Conservation (phyloP, 2,797 vertebrate species). For the Gobionotothen gibberifrons region DNA sequence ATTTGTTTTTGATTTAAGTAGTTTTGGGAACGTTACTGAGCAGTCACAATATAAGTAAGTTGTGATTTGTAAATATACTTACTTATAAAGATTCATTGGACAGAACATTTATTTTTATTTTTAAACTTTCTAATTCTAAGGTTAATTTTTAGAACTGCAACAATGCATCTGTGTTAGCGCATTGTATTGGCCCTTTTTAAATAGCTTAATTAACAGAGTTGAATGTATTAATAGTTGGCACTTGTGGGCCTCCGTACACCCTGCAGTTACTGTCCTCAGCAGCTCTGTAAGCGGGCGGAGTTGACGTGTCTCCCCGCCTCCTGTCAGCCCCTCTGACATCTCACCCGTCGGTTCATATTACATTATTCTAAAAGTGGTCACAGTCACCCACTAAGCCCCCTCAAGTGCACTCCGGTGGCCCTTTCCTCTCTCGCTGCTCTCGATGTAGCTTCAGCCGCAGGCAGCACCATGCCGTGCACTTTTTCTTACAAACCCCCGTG, state of each 20-base stretch:
- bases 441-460: conserved; percentile 10
- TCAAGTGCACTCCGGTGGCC: not conserved
- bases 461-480: conserved; percentile 68
- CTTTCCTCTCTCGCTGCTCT: not conserved
- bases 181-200: not conserved
- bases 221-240: not conserved
- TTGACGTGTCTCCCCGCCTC: conserved; percentile 22
- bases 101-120: too few species aligned
- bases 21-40: too few species aligned
- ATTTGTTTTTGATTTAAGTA: too few species aligned
- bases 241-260: not conserved
- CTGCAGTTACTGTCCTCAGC: not conserved
- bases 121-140: too few species aligned
- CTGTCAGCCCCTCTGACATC: not conserved
- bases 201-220: not conserved
- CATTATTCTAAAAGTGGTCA: conserved; percentile 60
- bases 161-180: too few species aligned
- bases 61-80: too few species aligned
- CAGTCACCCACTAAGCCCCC: not conserved
- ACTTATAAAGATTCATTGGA: too few species aligned
- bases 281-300: conserved; percentile 19
- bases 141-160: too few species aligned
- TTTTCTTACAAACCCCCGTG: conserved; percentile 61
- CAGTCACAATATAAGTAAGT: too few species aligned
- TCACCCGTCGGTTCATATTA: conserved; percentile 60